phyloP scores from a whole-genome alignment of 1,140 invertebrate genomes.

The Musca domestica region DNA sequence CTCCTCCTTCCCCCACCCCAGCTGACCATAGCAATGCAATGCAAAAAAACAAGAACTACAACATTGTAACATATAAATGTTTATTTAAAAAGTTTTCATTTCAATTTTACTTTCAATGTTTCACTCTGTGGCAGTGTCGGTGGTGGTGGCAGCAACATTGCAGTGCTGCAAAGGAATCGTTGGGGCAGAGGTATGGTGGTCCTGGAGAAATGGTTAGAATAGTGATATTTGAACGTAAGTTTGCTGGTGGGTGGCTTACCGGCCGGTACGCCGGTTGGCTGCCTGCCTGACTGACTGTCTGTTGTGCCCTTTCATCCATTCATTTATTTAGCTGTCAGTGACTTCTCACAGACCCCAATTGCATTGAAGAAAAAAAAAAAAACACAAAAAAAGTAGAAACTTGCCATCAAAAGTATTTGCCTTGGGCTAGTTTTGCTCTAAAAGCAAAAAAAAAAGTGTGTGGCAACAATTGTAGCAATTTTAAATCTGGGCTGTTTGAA shows the following conservation, averaged over 20 bases:
- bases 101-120: conserved; percentile 21
- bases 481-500: no score
- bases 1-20: no score
- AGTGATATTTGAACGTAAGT: not conserved
- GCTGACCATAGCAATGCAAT: no score
- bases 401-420: not conserved
- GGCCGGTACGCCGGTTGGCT: not conserved
- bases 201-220: no score
- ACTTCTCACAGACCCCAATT: not conserved
- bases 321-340: conserved; percentile 17
- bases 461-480: no score
- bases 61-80: conserved; percentile 18
- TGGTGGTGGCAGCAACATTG: not conserved
- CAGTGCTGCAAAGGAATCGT: no score
- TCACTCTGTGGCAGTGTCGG: not conserved
- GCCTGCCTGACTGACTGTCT: not conserved
- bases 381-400: not conserved
- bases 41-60: not conserved
- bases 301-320: not conserved
- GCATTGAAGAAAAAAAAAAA: not conserved
- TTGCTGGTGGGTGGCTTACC: not conserved
- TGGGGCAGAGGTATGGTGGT: no score
- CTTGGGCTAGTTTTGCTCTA: no score
- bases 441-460: no score
- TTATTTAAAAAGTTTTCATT: conserved; percentile 22